Evolutionary conservation across 2,797 vertebrate species (phyloP), one percentile per base, ranked within the genome.

Genomic region (Oophaga sylvatica): DNA sequence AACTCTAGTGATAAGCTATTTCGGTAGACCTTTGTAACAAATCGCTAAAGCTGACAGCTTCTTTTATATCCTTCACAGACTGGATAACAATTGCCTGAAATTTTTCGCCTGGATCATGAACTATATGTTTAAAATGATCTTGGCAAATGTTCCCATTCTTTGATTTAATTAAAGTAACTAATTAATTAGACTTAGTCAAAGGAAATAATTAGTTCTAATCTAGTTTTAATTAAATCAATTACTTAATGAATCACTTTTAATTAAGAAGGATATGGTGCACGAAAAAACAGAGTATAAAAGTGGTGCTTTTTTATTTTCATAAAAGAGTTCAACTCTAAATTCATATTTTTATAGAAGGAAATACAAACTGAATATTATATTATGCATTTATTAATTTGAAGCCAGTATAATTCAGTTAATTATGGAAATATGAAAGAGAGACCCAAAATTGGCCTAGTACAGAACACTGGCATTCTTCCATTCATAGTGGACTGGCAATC

Each of bases 141-240:
- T 75, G 71, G 71, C 0, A 48, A 48, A 75, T 75, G 20, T 75
- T 8, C 12, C 53, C 45, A 26, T 77, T 13, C n/a, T 77, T 26
- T 77, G 45, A 45, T 56, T 77, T 77, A 77, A 77, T 77, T 77
- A n/a, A 56, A 77, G 22, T 3, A 56, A 56, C 75, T 77, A 56
- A 26, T 77, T 77, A 77, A 77, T 77, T 77, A 26, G 73, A 77
- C 12, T 26, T 26, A 56, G 45, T 56, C 12, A 2, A 77, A 53
- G 45, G 22, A 77, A 77, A 56, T 26, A 56, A 77, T 77, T 77
- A 77, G 75, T 56, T 77, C 13, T 77, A 26, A 26, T 56, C 48
- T 77, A n/a, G 48, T 26, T 77, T 77, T 77, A 77, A 77, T 77
- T 77, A 56, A 56, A 12, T 0, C 75, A 53, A 56, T 77, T 77